These are phyloP conservation scores for Tor tambroides DNA, from an alignment of 2,113 vertebrate genomes.

Conservation along the genomic window DNA sequence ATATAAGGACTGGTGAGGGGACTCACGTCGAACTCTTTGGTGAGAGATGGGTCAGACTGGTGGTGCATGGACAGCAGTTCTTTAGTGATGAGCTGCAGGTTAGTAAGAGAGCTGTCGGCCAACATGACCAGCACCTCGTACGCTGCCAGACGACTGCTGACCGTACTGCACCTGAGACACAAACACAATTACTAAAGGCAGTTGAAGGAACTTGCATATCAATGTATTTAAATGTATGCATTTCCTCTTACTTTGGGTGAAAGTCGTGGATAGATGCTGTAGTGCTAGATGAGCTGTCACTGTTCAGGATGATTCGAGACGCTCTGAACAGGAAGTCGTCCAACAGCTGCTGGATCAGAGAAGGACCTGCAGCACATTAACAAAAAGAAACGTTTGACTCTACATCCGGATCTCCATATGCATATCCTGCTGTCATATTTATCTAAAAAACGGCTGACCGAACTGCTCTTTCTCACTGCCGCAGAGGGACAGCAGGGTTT, in stretches of 20 bases:
- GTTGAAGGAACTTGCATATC: not conserved
- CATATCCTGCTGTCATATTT: not conserved
- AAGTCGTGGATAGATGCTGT: conserved; percentile 94
- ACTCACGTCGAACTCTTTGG: conserved; percentile 97
- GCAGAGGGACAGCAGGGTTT: conserved; percentile 95
- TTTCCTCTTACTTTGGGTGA: conserved; percentile 88
- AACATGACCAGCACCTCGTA: conserved; percentile 98
- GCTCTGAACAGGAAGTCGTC: conserved; percentile 99
- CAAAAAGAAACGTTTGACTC: not conserved
- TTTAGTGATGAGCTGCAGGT: conserved; percentile 90
- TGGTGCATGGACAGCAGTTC: conserved; percentile 98
- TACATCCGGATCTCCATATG: not conserved
- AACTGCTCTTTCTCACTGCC: conserved; percentile 96
- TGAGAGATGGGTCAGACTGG: conserved; percentile 92
- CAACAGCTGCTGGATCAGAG: conserved; percentile 94
- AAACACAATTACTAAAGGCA: not conserved
- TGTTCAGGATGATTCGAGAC: conserved; percentile 97
- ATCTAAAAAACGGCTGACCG: conserved; percentile 73
- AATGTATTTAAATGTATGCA: not conserved
- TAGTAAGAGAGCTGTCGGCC: conserved; percentile 92
- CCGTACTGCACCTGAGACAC: conserved; percentile 88
- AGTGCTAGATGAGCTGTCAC: conserved; percentile 88
- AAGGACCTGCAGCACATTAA: conserved; percentile 81
- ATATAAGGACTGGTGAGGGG: not conserved
- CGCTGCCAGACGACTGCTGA: conserved; percentile 92